Evolutionary conservation across 1,140 invertebrate species (phyloP).

Genomic region (Calosoma granatense): DNA sequence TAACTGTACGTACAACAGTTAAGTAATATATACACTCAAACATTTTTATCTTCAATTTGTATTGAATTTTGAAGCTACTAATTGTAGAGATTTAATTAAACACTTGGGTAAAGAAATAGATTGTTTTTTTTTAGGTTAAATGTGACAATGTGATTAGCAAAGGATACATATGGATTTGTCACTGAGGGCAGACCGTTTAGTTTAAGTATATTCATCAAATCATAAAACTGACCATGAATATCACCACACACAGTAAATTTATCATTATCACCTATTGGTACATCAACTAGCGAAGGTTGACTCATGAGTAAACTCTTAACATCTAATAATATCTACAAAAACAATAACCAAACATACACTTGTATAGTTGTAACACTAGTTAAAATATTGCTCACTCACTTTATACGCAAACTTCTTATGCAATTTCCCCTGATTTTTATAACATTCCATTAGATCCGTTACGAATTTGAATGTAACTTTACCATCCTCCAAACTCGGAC

Average conservation of each 20-base stretch:
- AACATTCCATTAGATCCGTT: slow-evolving; percentile 80
- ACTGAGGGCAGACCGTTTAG: slow-evolving; percentile 92
- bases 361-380: not conserved
- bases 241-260: slow-evolving; percentile 99
- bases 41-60: too few species aligned
- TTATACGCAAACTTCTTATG: slow-evolving; percentile 97
- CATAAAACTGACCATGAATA: slow-evolving; percentile 98
- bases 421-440: slow-evolving; percentile 85
- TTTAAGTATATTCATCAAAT: slow-evolving; percentile 96
- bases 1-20: too few species aligned
- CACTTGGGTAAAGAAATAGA: too few species aligned
- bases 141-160: slow-evolving; percentile 21
- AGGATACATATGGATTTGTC: slow-evolving; percentile 88
- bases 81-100: too few species aligned
- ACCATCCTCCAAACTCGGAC: slow-evolving; percentile 81
- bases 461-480: slow-evolving; percentile 79
- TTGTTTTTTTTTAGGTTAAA: too few species aligned
- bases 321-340: slow-evolving; percentile 82
- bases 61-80: too few species aligned
- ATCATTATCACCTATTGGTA: slow-evolving; percentile 71
- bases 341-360: too few species aligned
- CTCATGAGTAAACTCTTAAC: slow-evolving; percentile 75
- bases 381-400: slow-evolving; percentile 41
- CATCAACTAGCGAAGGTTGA: slow-evolving; percentile 83
- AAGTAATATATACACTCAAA: too few species aligned